Percentiles rank a stretch among this genome's conserved stretches.
Evolutionary conservation across 1,140 invertebrate genomes (phyloP).

Genomic region (Anagrus nilaparvatae): DNA sequence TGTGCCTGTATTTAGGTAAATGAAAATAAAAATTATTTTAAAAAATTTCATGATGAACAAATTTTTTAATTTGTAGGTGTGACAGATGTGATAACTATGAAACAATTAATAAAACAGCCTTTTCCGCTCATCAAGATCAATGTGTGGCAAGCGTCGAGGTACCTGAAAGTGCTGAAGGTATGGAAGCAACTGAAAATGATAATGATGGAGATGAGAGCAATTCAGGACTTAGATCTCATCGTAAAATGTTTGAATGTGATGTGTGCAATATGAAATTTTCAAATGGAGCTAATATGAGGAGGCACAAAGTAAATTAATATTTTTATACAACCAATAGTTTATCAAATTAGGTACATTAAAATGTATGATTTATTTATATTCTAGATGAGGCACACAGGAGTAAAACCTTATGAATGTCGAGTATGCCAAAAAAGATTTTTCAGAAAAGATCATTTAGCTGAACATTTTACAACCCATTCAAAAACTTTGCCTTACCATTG

Average conservation of each 20-base stretch:
- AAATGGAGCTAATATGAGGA: constrained; percentile 89
- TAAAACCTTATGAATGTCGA: constrained; percentile 85
- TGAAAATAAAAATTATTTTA: constrained; percentile 1
- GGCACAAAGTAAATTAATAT: constrained; percentile 55
- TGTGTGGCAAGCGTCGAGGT: constrained; percentile 39
- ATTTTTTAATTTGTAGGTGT: constrained; percentile 35
- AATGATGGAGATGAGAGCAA: constrained; percentile 40
- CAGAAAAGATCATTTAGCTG: constrained; percentile 84
- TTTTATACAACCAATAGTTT: neutral
- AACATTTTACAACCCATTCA: constrained; percentile 83
- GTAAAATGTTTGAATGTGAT: constrained; percentile 86
- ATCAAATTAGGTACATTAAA: neutral
- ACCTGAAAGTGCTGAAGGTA: constrained; percentile 32
- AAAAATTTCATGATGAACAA: neutral
- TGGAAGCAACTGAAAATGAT: constrained; percentile 34
- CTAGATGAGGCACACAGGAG: constrained; percentile 78
- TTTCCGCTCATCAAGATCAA: constrained; percentile 51
- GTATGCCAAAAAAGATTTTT: constrained; percentile 88
- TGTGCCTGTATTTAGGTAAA: constrained; percentile 41
- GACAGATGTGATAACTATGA: constrained; percentile 59
- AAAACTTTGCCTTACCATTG: constrained; percentile 85
- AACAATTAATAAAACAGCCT: constrained; percentile 47
- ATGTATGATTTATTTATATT: constrained; percentile 12
- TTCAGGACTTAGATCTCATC: constrained; percentile 45
- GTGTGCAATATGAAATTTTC: constrained; percentile 93